These are phyloP conservation scores for Glaucopsyche alexis DNA, from an alignment of 2,888 invertebrate genomes.

Conservation along the genomic window DNA sequence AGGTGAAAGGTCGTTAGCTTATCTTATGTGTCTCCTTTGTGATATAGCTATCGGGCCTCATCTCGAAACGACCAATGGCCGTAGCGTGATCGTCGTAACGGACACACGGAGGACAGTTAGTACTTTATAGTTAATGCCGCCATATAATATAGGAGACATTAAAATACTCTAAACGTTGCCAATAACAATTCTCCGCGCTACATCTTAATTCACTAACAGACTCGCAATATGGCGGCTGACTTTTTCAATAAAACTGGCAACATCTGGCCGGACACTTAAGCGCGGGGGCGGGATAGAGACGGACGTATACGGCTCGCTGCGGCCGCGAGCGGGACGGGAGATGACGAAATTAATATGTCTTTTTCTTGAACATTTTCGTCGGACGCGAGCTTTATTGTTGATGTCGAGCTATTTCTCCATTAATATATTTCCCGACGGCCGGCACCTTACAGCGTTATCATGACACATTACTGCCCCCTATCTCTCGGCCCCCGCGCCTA, in stretches of 20 bases:
- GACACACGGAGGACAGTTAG: not conserved
- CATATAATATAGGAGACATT: slow-evolving; percentile 45
- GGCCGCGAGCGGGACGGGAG: slow-evolving; percentile 50
- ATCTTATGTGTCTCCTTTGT: no score
- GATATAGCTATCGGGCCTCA: no score
- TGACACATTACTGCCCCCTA: slow-evolving; percentile 3
- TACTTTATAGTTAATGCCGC: not conserved
- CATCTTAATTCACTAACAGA: slow-evolving; percentile 77
- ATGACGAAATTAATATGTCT: slow-evolving; percentile 74
- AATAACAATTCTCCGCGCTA: slow-evolving; percentile 56
- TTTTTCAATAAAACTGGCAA: slow-evolving; percentile 78
- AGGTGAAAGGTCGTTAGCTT: no score
- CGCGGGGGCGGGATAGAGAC: slow-evolving; percentile 62
- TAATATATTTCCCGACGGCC: slow-evolving; percentile 49
- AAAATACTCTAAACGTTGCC: slow-evolving; percentile 42
- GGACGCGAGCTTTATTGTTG: slow-evolving; percentile 69
- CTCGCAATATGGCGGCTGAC: slow-evolving; percentile 70
- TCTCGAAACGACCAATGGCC: not conserved
- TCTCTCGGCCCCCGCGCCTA: not conserved
- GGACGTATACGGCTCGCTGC: slow-evolving; percentile 39
- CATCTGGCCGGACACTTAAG: slow-evolving; percentile 76
- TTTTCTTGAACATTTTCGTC: slow-evolving; percentile 66
- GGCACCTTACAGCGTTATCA: slow-evolving; percentile 12
- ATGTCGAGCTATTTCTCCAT: slow-evolving; percentile 59
- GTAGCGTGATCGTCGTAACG: no score